These are phyloP conservation scores for Catostomus latipinnis DNA, from an alignment of 2,797 vertebrate genomes.

Conservation along the genomic window DNA sequence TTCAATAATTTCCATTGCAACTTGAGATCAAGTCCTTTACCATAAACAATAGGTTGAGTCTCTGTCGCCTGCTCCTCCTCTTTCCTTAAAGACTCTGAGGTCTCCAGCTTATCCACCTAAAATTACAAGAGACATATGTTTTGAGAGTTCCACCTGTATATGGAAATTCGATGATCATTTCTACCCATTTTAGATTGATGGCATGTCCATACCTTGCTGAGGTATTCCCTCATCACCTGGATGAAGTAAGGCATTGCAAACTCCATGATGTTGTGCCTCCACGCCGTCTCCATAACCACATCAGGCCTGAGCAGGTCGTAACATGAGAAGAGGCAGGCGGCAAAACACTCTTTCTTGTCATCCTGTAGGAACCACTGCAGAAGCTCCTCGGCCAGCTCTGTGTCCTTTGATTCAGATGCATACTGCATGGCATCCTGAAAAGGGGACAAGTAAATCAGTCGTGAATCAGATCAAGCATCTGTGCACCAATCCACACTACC, in stretches of 20 bases:
- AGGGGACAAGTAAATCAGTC: not conserved
- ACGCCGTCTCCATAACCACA: slow-evolving; percentile 96
- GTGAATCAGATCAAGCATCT: not conserved
- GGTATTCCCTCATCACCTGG: slow-evolving; percentile 99
- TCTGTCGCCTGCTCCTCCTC: slow-evolving; percentile 98
- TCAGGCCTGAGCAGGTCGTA: slow-evolving; percentile 96
- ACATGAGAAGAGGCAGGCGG: slow-evolving; percentile 97
- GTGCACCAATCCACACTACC: not conserved
- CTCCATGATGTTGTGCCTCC: slow-evolving; percentile 99
- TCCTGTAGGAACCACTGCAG: slow-evolving; percentile 91
- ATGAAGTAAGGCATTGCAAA: slow-evolving; percentile 99
- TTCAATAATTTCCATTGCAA: not conserved
- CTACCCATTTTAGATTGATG: not conserved
- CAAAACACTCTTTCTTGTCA: slow-evolving; percentile 92
- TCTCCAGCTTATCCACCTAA: slow-evolving; percentile 98
- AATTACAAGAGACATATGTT: not conserved
- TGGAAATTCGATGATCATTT: not conserved
- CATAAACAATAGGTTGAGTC: slow-evolving; percentile 98
- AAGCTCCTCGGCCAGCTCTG: slow-evolving; percentile 88
- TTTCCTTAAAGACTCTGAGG: slow-evolving; percentile 97
- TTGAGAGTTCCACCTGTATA: not conserved
- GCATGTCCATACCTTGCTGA: slow-evolving; percentile 87
- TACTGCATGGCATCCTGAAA: slow-evolving; percentile 81
- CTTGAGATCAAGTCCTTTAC: slow-evolving; percentile 72
- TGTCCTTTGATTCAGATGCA: slow-evolving; percentile 80